phyloP scores from a whole-genome alignment of 2,888 invertebrate genomes.

The Blomia tropicalis region DNA sequence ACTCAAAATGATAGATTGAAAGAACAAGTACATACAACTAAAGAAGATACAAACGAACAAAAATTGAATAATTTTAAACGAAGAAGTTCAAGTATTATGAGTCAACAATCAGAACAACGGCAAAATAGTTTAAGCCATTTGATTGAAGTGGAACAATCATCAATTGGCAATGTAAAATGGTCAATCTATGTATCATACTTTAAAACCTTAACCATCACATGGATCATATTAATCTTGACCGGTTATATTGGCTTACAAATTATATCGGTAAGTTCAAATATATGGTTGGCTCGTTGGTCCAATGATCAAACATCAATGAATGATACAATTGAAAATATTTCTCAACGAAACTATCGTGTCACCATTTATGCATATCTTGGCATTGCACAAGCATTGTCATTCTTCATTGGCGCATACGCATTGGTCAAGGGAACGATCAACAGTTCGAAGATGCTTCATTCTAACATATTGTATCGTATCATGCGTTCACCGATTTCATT shows the following conservation, averaged over 20 bases:
- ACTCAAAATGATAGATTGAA: conserved; percentile 4
- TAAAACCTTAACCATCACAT: conserved; percentile 58
- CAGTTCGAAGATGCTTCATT: conserved; percentile 3
- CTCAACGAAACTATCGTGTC: conserved; percentile 3
- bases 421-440: neutral
- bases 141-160: conserved; percentile 23
- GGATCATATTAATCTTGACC: conserved; percentile 53
- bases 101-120: too few species aligned
- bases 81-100: too few species aligned
- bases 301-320: conserved; percentile 15
- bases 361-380: conserved; percentile 12
- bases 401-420: conserved; percentile 4
- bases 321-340: neutral
- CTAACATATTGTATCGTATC: conserved; percentile 25
- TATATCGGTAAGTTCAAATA: conserved; percentile 18
- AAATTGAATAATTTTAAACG: too few species aligned
- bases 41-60: too few species aligned
- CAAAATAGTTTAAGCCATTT: too few species aligned
- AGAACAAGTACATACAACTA: too few species aligned
- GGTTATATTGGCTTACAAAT: conserved; percentile 38
- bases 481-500: conserved; percentile 44
- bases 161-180: conserved; percentile 49
- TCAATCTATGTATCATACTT: conserved; percentile 75
- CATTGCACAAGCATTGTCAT: neutral
- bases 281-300: conserved; percentile 25